A percentile compares a stretch with the other conserved stretches of the same genome.
Conservation (phyloP, 2,797 vertebrate genomes). For the Apogon talboti region DNA sequence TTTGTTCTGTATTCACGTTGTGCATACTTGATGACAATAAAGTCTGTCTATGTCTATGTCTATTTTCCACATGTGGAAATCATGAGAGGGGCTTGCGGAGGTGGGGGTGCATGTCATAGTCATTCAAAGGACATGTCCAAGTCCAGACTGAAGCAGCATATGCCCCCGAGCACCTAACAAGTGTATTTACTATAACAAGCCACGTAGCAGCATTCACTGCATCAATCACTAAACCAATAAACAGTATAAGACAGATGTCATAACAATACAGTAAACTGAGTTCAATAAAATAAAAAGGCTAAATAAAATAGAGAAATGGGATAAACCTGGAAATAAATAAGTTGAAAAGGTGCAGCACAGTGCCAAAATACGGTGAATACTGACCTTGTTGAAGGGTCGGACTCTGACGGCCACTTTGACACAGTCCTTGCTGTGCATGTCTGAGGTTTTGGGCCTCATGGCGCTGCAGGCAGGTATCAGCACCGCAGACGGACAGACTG, state of each 20-base stretch:
- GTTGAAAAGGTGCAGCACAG: not conserved
- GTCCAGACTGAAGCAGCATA: no score
- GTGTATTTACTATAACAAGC: no score
- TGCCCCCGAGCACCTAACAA: no score
- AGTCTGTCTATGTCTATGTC: no score
- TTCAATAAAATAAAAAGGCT: not conserved
- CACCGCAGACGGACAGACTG: conserved; percentile 6
- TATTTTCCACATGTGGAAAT: no score
- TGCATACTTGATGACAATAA: no score
- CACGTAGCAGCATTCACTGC: not conserved
- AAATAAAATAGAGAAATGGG: fast-evolving
- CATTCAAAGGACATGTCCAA: no score
- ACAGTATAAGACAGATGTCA: not conserved
- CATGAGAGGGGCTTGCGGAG: no score
- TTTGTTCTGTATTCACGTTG: no score
- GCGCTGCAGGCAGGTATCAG: conserved; percentile 29
- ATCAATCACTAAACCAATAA: not conserved
- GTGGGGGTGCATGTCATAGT: no score
- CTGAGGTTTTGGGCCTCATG: conserved; percentile 60
- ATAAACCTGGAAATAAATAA: not conserved
- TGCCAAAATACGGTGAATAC: conserved; percentile 41
- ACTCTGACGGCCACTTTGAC: conserved; percentile 88
- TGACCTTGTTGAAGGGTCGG: conserved; percentile 89
- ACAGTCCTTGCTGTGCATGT: conserved; percentile 81
- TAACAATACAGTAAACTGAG: not conserved